Conservation (phyloP, 2,113 vertebrate species). For the Centropus bengalensis region DNA sequence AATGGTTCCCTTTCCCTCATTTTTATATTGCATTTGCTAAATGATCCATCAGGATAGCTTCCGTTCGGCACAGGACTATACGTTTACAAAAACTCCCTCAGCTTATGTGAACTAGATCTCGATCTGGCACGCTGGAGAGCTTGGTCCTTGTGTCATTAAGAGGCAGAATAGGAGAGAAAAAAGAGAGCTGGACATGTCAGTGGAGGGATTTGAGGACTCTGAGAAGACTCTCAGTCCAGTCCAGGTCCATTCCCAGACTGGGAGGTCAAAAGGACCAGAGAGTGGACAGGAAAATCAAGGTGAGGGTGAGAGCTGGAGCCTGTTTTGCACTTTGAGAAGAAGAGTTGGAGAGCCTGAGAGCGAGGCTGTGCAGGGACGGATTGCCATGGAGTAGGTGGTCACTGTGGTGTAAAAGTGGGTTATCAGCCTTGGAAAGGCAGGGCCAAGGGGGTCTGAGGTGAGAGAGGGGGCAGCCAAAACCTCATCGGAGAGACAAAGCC, state of each 20-base stretch:
- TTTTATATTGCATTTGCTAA: conserved; percentile 29
- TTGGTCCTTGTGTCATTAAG: background rate
- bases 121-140: background rate
- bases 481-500: background rate
- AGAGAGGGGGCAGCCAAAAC: background rate
- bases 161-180: background rate
- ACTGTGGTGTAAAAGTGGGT: background rate
- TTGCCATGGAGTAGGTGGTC: background rate
- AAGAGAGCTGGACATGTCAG: background rate
- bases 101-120: conserved; percentile 19
- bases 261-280: background rate
- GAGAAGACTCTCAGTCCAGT: background rate
- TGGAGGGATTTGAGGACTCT: background rate
- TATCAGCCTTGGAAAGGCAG: background rate
- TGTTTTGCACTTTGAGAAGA: background rate
- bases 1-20: background rate
- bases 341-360: background rate
- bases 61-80: background rate
- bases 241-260: background rate
- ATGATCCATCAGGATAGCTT: background rate
- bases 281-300: background rate
- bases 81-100: background rate
- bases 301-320: background rate
- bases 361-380: background rate
- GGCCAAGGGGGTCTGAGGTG: background rate